Conservation (phyloP, 2,113 vertebrate genomes). For the Centropus unirufus region DNA sequence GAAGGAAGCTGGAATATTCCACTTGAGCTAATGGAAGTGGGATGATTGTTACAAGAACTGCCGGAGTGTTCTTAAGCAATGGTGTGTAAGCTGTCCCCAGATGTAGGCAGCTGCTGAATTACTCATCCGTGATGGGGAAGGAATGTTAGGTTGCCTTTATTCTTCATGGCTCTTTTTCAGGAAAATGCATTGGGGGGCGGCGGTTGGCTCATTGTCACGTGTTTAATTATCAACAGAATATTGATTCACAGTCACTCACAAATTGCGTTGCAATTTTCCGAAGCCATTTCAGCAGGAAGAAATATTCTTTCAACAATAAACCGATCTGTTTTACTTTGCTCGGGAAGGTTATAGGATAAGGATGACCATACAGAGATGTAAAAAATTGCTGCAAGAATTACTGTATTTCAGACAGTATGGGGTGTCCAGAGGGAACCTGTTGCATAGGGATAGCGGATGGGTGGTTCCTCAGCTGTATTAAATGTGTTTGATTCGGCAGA, state of each 20-base stretch:
- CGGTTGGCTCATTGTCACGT: neutral
- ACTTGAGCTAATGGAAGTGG: neutral
- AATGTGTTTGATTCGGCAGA: neutral
- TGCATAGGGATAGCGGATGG: neutral
- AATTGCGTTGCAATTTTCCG: neutral
- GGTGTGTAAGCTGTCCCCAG: neutral
- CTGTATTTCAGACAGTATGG: neutral
- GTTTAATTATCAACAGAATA: neutral
- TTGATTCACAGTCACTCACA: neutral
- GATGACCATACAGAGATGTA: neutral
- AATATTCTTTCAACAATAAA: neutral
- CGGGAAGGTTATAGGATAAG: neutral
- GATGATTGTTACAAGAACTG: neutral
- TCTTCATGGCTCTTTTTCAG: neutral
- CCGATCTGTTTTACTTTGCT: neutral
- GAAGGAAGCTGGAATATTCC: conserved; percentile 28
- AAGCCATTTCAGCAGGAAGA: neutral
- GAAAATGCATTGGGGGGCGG: neutral
- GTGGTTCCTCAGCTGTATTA: neutral
- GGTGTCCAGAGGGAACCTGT: neutral
- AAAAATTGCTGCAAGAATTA: neutral
- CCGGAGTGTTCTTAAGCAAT: neutral
- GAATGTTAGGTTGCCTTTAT: neutral
- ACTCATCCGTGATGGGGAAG: neutral
- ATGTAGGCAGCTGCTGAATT: neutral